A percentile compares a stretch with the other conserved stretches of the same genome.
Conservation (phyloP, 2,888 invertebrate species). For the Hirtodrosophila confusa region DNA sequence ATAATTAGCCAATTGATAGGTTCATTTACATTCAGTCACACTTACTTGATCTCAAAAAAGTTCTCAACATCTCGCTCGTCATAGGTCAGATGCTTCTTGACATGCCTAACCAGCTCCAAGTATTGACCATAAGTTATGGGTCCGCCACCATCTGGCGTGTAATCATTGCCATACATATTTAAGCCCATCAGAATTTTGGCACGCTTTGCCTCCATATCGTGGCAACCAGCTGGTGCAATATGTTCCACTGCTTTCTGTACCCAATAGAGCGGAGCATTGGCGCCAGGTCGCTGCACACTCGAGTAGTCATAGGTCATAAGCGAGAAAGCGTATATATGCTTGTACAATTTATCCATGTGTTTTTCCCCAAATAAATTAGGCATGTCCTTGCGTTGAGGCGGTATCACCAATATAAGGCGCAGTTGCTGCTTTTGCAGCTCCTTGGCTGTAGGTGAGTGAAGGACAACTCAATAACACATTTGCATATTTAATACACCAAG, state of each 20-base stretch:
- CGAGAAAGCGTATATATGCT: slow-evolving; percentile 93
- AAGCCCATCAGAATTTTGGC: slow-evolving; percentile 93
- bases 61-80: slow-evolving; percentile 93
- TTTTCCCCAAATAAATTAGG: slow-evolving; percentile 89
- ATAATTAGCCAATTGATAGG: not conserved
- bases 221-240: slow-evolving; percentile 87
- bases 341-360: slow-evolving; percentile 91
- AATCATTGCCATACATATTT: slow-evolving; percentile 97
- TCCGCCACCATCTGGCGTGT: slow-evolving; percentile 91
- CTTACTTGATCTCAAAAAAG: slow-evolving; percentile 93
- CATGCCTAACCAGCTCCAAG: slow-evolving; percentile 89
- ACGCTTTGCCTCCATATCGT: slow-evolving; percentile 85
- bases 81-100: slow-evolving; percentile 91
- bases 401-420: slow-evolving; percentile 90
- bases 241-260: slow-evolving; percentile 90
- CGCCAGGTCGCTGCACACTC: slow-evolving; percentile 91
- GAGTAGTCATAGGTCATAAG: slow-evolving; percentile 99
- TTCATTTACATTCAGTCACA: slow-evolving; percentile 18
- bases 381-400: slow-evolving; percentile 87
- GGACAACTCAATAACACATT: slow-evolving; percentile 17
- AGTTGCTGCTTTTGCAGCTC: slow-evolving; percentile 86
- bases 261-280: slow-evolving; percentile 95
- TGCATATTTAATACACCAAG: too few species aligned
- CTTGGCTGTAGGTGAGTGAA: slow-evolving; percentile 83
- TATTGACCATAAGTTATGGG: slow-evolving; percentile 92